Evolutionary conservation across 1,140 invertebrate genomes (phyloP), one percentile per base, ranked within the genome.

Genomic region (Drosophila nannoptera): DNA sequence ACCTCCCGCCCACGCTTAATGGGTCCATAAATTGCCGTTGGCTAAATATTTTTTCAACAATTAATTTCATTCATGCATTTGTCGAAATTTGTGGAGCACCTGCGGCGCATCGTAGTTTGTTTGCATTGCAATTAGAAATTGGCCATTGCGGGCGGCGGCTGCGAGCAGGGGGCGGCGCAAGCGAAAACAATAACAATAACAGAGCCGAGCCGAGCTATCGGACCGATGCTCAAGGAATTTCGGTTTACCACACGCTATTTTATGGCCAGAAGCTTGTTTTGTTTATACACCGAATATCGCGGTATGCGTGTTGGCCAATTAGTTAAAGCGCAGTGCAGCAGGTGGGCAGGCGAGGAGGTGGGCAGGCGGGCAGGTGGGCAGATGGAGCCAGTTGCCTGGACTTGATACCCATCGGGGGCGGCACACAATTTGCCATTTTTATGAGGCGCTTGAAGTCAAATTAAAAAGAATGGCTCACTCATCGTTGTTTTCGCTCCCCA

Each of bases 371-470:
- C 8, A 0, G 38, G 1, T 1, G 35, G 42, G 58, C 46, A 50
- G 45, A 7, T 14, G n/a, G 11, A 12, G 29, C 38, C 35, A 29
- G 29, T 56, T 69, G 50, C 58, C 63, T 78, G 53, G 50, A 48
- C 46, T 22, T 38, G 16, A 36, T 36, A 72, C 80, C 53, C 80
- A 84, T 86, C 81, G 80, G 81, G 80, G 81, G 80, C 81, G 56
- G 73, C 80, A 84, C 80, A 86, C 73, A 84, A 84, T 84, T 84
- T 80, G 80, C 80, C 73, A 84, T 84, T 84, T 84, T 84, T 84
- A 84, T 84, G 80, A 76, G 81, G 81, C 80, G 80, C 81, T 80
- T 68, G 53, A 75, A 77, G 68, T 55, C 58, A 73, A 70, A 82
- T 82, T 75, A 72, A 82, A 82, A 83, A 43, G 40, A 43, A 43